Conservation (phyloP, 1,140 invertebrate genomes). For the Pissodes strobi region DNA sequence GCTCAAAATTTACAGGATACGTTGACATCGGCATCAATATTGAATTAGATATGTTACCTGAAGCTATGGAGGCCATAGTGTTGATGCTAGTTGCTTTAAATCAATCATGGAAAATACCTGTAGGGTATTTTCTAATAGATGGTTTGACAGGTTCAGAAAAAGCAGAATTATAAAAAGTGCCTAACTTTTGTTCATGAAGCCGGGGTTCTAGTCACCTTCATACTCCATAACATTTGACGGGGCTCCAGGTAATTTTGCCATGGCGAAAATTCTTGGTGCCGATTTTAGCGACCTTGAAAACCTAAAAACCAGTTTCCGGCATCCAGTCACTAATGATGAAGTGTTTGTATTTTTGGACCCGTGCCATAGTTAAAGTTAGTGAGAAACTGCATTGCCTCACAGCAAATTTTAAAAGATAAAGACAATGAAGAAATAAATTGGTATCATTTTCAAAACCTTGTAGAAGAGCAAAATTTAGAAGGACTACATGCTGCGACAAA, state of each 20-base stretch:
- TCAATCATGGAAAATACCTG: slow-evolving; percentile 45
- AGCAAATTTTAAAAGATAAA: slow-evolving; percentile 4
- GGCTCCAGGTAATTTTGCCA: slow-evolving; percentile 41
- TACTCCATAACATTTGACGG: slow-evolving; percentile 50
- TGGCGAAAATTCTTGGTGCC: slow-evolving; percentile 40
- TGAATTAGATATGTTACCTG: slow-evolving; percentile 37
- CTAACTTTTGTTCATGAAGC: slow-evolving; percentile 39
- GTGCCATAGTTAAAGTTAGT: slow-evolving; percentile 35
- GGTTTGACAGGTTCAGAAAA: too few relatives aligned
- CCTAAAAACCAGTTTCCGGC: slow-evolving; percentile 9
- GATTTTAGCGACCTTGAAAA: slow-evolving; percentile 18
- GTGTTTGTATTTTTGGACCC: slow-evolving; percentile 22
- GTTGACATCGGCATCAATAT: slow-evolving; percentile 45
- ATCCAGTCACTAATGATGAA: slow-evolving; percentile 15
- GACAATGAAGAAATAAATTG: too few relatives aligned
- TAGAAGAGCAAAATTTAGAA: too few relatives aligned
- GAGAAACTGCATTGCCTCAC: slow-evolving; percentile 20
- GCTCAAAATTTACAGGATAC: slow-evolving; percentile 40
- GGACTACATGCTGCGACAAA: too few relatives aligned
- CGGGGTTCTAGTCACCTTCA: slow-evolving; percentile 39
- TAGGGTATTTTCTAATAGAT: slow-evolving; percentile 48
- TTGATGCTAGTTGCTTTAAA: slow-evolving; percentile 50
- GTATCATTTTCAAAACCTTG: too few relatives aligned
- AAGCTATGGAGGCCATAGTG: slow-evolving; percentile 51
- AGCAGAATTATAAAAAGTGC: slow-evolving; percentile 36